Conservation (phyloP, 2,113 vertebrate genomes). For the Desmodus rotundus region DNA sequence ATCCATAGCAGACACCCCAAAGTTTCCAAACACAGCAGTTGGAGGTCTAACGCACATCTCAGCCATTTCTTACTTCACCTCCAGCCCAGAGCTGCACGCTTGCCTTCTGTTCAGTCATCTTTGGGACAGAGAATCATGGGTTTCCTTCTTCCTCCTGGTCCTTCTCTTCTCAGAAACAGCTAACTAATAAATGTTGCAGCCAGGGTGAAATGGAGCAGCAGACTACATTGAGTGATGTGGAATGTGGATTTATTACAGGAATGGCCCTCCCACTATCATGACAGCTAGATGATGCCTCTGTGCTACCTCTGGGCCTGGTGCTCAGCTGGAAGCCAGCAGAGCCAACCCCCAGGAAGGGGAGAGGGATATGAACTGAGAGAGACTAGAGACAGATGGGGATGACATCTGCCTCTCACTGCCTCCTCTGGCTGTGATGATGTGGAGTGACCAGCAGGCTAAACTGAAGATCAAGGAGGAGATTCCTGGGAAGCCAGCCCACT, state of each 20-base stretch:
- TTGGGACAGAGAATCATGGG: no score
- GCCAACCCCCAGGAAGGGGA: background rate
- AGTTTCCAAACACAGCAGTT: background rate
- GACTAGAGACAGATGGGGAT: background rate
- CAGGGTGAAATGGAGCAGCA: background rate
- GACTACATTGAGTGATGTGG: background rate
- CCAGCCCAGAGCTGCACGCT: background rate
- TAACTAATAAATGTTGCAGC: background rate
- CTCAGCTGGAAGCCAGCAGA: background rate
- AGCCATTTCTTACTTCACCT: rapidly evolving
- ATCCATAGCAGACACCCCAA: background rate
- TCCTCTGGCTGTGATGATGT: background rate
- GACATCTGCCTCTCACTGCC: background rate
- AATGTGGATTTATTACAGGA: no score
- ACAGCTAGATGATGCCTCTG: rapidly evolving
- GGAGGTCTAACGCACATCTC: background rate
- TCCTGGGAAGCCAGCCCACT: background rate
- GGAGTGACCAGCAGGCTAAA: no score
- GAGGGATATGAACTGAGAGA: background rate
- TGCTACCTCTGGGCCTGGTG: background rate
- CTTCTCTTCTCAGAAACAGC: background rate
- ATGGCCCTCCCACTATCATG: rapidly evolving
- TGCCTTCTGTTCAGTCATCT: background rate
- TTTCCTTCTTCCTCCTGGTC: background rate
- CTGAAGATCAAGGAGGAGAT: background rate